A percentile compares a stretch with the other conserved stretches of the same genome.
Conservation (phyloP, 2,797 vertebrate genomes). For the Cossypha heuglini region DNA sequence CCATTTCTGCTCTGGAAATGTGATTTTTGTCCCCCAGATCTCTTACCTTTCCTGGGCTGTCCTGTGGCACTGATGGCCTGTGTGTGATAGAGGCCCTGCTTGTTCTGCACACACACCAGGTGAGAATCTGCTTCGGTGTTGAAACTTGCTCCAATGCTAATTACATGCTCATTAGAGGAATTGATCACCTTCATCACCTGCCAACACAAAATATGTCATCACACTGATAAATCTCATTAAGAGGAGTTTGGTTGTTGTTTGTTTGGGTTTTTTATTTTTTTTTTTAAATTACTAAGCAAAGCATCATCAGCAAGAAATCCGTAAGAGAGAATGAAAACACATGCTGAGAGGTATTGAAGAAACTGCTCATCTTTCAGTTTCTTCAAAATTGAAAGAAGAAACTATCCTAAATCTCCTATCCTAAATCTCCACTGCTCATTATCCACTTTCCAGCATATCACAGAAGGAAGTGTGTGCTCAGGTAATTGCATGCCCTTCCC, state of each 20-base stretch:
- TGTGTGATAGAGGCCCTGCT: conserved; percentile 88
- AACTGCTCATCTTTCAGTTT: not conserved
- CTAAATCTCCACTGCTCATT: not conserved
- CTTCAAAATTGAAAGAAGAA: not conserved
- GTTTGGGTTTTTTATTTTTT: rapidly evolving
- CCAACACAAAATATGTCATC: not conserved
- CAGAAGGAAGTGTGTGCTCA: not conserved
- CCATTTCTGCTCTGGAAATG: not conserved
- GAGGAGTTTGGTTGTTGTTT: rapidly evolving
- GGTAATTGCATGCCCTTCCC: not conserved
- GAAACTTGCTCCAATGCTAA: conserved; percentile 90
- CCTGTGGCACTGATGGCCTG: conserved; percentile 87
- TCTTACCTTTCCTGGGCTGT: conserved; percentile 85
- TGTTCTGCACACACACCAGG: conserved; percentile 90
- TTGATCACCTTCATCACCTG: conserved; percentile 91
- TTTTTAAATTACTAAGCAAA: not conserved
- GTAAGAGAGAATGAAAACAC: not conserved
- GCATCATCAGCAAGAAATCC: not conserved
- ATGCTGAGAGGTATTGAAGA: not conserved
- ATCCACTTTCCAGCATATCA: not conserved
- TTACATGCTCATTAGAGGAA: conserved; percentile 91
- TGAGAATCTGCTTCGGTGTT: conserved; percentile 91
- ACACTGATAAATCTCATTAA: not conserved
- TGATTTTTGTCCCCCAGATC: not conserved
- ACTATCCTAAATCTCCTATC: not conserved